Evolutionary conservation across 2,888 invertebrate species (phyloP), one percentile per base, ranked within the genome.

Genomic region (Caenorhabditis panamensis): DNA sequence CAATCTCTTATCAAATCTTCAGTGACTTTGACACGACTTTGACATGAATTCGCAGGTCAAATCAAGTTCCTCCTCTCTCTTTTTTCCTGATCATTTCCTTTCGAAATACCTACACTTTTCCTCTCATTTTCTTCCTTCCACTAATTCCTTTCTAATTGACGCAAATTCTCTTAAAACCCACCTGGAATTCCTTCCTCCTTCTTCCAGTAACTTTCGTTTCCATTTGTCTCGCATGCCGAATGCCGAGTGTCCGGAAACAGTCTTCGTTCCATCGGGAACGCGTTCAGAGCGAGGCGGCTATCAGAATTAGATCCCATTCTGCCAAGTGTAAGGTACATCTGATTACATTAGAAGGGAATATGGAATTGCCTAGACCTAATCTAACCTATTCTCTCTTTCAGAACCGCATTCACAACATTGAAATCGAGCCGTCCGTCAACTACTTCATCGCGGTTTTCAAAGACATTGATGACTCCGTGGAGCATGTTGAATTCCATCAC

Each of bases 221-320:
- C 54, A 26, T 6, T 31, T 31, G 31, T n/a, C 26, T 54, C 24
- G 31, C 9, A 66, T 53, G 66, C 18, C 9, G 11, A 58, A 81
- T 81, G 81, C 76, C 76, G 36, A 68, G 61, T 36, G 81, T 81
- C 28, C 31, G 77, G 63, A 81, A 81, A 77, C 81, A 81, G 53
- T 68, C 81, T 31, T 81, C 81, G 75, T 81, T 81, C 66, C 81
- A 81, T 59, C 67, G 81, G n/a, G 81, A 81, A 72, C 66, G 68
- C 13, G 76, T 76, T 22, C 75, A 76, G 26, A 71, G 54, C 47
- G 72, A 81, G 49, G 51, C 64, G 9, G 62, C 61, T 1, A 61
- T 68, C 41, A 53, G 72, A n/a, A 66, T 77, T 44, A 54, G 81
- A 24, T 81, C 81, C 6, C 72, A 68, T 69, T 81, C 81, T 22